Conservation (phyloP, 1,140 invertebrate genomes). For the Drosophila arizonae region DNA sequence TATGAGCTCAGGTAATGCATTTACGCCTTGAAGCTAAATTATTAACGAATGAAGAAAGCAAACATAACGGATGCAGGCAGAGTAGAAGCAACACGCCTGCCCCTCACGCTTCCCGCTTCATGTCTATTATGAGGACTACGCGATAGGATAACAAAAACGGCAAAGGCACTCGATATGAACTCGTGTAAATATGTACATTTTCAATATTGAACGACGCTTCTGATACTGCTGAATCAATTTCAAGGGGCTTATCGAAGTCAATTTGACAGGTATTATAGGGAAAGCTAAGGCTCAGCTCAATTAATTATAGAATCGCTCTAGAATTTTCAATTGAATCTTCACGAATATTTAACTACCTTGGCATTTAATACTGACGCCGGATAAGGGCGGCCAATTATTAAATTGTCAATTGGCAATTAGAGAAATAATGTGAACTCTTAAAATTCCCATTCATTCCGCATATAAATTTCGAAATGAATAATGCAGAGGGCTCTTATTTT, state of each 20-base stretch:
- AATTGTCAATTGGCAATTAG: conserved; percentile 10
- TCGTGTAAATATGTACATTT: conserved; percentile 14
- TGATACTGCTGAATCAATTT: neutral
- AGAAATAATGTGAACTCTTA: conserved; percentile 8
- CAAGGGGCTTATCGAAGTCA: neutral
- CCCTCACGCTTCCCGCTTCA: too few species aligned
- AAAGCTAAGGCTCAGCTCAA: neutral
- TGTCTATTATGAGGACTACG: too few species aligned
- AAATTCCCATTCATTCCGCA: conserved; percentile 1
- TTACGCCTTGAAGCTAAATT: neutral
- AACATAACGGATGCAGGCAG: neutral
- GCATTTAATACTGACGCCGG: neutral
- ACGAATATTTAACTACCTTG: neutral
- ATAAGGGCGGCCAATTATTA: neutral
- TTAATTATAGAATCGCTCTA: neutral
- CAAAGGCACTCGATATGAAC: neutral
- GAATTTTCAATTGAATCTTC: neutral
- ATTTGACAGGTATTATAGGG: neutral
- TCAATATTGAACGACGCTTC: conserved; percentile 20
- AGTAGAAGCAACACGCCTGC: too few species aligned
- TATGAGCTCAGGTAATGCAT: neutral
- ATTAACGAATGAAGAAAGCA: neutral
- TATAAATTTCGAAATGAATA: conserved; percentile 15
- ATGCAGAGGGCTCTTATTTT: conserved; percentile 11
- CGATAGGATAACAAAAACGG: too few species aligned